phyloP scores from a whole-genome alignment of 2,888 invertebrate species.

The Monopis laevigella region DNA sequence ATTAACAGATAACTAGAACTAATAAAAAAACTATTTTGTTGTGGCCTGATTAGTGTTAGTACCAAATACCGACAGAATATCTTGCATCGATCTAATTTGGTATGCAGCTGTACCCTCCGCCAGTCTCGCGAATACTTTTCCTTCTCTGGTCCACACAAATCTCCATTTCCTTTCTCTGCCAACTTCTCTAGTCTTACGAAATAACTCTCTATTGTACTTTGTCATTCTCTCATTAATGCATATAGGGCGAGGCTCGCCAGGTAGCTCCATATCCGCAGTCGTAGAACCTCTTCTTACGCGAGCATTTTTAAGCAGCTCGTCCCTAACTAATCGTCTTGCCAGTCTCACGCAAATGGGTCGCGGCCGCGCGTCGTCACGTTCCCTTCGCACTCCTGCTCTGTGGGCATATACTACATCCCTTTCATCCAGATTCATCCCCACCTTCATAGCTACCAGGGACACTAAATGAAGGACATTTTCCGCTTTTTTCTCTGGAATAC shows the following conservation, averaged over 20 bases:
- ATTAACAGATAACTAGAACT: too few relatives aligned
- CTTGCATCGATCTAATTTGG: not conserved
- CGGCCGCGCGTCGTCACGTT: slow-evolving; percentile 7
- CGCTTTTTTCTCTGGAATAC: too few relatives aligned
- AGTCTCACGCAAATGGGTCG: slow-evolving; percentile 17
- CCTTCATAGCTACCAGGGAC: slow-evolving; percentile 12
- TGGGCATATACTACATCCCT: slow-evolving; percentile 17
- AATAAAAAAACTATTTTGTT: too few relatives aligned
- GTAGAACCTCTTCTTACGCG: slow-evolving; percentile 15
- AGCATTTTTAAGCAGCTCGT: slow-evolving; percentile 17
- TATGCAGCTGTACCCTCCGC: not conserved
- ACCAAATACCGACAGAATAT: not conserved
- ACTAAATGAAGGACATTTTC: slow-evolving; percentile 15
- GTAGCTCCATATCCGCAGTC: slow-evolving; percentile 16
- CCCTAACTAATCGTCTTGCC: slow-evolving; percentile 18
- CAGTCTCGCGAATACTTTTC: slow-evolving; percentile 16
- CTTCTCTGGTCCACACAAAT: slow-evolving; percentile 18
- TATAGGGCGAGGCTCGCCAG: slow-evolving; percentile 13
- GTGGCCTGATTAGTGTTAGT: too few relatives aligned
- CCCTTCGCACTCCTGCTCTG: slow-evolving; percentile 11
- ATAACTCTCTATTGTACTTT: slow-evolving; percentile 18
- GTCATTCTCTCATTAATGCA: slow-evolving; percentile 21
- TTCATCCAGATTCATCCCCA: slow-evolving; percentile 14
- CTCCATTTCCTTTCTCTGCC: slow-evolving; percentile 14
- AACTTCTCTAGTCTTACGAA: slow-evolving; percentile 16